These are phyloP conservation scores for Pardalotus punctatus DNA, from an alignment of 2,113 vertebrate species.

Conservation along the genomic window DNA sequence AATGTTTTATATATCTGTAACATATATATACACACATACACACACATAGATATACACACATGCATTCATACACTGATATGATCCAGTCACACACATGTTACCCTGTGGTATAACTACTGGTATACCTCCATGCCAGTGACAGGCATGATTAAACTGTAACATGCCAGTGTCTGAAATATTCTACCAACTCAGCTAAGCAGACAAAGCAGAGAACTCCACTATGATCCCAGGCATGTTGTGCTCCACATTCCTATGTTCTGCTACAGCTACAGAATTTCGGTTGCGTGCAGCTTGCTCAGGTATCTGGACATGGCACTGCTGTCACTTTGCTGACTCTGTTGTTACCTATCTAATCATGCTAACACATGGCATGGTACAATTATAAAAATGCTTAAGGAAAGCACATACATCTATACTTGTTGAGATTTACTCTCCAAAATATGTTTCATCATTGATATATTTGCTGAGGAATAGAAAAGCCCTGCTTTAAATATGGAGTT, in stretches of 20 bases:
- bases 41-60: neutral
- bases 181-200: neutral
- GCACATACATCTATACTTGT: neutral
- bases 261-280: neutral
- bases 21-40: neutral
- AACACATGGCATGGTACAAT: neutral
- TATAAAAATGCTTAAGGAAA: neutral
- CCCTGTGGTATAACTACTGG: neutral
- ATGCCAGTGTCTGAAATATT: neutral
- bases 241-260: neutral
- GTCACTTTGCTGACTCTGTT: neutral
- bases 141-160: neutral
- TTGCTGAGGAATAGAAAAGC: neutral
- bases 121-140: neutral
- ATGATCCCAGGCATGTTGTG: rapidly evolving
- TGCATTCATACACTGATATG: neutral
- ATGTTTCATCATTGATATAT: neutral
- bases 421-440: neutral
- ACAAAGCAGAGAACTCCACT: neutral
- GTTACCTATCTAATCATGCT: neutral
- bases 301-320: neutral
- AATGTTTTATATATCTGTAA: neutral
- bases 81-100: neutral
- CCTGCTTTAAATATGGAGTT: neutral
- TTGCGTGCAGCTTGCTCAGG: neutral